Base-by-base conservation (phyloP, 1,140 invertebrate genomes). In the Eulimnadia texana region DNA sequence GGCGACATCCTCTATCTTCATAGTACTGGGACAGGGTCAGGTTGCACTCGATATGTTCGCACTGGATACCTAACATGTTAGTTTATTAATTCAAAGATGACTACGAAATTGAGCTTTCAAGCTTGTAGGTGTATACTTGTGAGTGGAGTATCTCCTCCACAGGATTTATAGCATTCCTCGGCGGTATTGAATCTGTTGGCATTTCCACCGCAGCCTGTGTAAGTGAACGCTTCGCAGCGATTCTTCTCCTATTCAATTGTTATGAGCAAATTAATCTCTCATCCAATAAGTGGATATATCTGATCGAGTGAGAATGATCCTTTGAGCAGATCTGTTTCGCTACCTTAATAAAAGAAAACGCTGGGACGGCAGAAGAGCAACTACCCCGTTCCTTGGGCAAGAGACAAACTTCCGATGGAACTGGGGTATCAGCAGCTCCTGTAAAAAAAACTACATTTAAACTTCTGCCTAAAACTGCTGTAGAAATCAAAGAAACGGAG, bases 141-240 rank as follows among this genome's bases (percentile, higher is more conserved):
- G 1, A 55, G 58, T 20, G 27, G 19, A 3, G 27, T 51, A n/a
- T 67, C 63, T 49, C 67, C 66, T 11, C 67, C 66, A 60, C 67
- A 68, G 20, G 62, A 55, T 10, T 61, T 49, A 50, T 67, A 58
- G 61, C 72, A 73, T 24, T 68, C 66, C 20, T 69, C 65, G 6
- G 61, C 49, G 28, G 60, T 68, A 11, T 58, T 42, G 63, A 73
- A 74, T 51, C 67, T 67, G 57, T 74, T 74, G 3, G 64, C 65
- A 62, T 73, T 74, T 9, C 71, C 72, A 2, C 68, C 64, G 62
- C 72, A 74, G 2, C 73, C 72, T 49, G 70, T 67, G 61, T 71
- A 74, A 27, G 13, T 42, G 28, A 65, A 65, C 24, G 60, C 27
- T 58, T 66, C 62, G 50, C 68, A 69, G 10, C 63, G 57, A 52